phyloP scores from a whole-genome alignment of 2,797 vertebrate species.

The Kryptolebias ocellatus region DNA sequence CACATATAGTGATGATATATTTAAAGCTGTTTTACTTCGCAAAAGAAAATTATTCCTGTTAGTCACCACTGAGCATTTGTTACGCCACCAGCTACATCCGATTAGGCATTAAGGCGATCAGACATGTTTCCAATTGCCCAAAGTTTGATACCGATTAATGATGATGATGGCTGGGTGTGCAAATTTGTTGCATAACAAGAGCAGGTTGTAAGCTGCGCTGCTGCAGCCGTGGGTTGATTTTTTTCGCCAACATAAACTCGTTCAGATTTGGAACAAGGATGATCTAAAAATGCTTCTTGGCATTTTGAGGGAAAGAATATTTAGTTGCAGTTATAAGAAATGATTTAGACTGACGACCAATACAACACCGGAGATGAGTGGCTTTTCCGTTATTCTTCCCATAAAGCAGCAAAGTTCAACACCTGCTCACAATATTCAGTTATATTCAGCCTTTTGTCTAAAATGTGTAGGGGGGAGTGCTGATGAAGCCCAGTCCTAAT shows the following conservation, averaged over 20 bases:
- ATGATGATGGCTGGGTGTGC: conserved; percentile 8
- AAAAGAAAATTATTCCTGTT: not conserved
- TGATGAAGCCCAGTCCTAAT: too few relatives aligned
- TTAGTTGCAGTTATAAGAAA: too few relatives aligned
- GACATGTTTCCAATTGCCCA: not conserved
- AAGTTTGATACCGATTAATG: conserved; percentile 15
- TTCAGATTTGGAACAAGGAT: not conserved
- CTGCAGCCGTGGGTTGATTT: conserved; percentile 26
- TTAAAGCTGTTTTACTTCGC: not conserved
- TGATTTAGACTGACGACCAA: too few relatives aligned
- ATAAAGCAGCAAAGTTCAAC: too few relatives aligned
- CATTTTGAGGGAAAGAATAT: too few relatives aligned
- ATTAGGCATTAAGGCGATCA: conserved; percentile 11
- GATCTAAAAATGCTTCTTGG: not conserved
- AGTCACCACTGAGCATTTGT: conserved; percentile 5
- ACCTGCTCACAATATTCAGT: too few relatives aligned
- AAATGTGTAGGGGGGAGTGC: too few relatives aligned
- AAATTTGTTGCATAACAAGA: conserved; percentile 34
- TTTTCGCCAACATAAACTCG: not conserved
- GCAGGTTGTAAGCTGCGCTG: conserved; percentile 7
- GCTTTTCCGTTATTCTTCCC: too few relatives aligned
- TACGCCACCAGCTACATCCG: conserved; percentile 13
- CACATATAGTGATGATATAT: not conserved
- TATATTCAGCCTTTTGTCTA: too few relatives aligned
- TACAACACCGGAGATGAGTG: too few relatives aligned